phyloP scores from a whole-genome alignment of 2,888 invertebrate genomes.

The Volucella inflata region DNA sequence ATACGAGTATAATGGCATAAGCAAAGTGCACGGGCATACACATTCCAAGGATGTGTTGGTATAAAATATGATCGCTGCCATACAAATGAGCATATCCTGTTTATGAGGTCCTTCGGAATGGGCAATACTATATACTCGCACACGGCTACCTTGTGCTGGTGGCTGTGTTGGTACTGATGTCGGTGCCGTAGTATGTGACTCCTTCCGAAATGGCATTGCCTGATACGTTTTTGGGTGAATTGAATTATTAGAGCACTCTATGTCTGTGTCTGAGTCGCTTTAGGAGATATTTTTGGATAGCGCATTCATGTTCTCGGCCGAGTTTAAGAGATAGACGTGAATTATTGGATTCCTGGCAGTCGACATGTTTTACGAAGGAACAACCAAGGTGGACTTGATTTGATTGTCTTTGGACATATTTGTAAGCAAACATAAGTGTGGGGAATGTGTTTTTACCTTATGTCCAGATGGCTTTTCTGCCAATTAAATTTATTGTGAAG shows the following conservation, averaged over 20 bases:
- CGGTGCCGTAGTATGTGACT: neutral
- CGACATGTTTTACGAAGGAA: neutral
- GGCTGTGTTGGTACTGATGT: neutral
- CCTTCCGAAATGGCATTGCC: constrained; percentile 38
- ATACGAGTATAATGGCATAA: constrained; percentile 2
- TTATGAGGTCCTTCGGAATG: neutral
- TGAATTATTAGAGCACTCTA: constrained; percentile 44
- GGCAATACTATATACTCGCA: too few relatives aligned
- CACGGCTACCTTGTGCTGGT: neutral
- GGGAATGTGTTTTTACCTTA: too few relatives aligned
- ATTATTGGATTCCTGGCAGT: constrained; percentile 7
- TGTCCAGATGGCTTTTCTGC: too few relatives aligned
- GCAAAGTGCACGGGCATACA: neutral
- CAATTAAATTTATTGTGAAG: too few relatives aligned
- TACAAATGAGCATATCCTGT: constrained; percentile 19
- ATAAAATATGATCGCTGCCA: constrained; percentile 26
- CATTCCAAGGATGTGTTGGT: constrained; percentile 35
- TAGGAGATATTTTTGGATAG: constrained; percentile 1
- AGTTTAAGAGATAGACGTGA: constrained; percentile 13
- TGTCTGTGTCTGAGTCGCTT: neutral
- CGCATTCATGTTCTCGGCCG: constrained; percentile 25
- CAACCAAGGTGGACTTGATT: neutral
- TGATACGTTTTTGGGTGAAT: constrained; percentile 40
- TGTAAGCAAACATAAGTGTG: too few relatives aligned
- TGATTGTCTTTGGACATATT: neutral